Percentiles rank a stretch among this genome's conserved stretches.
phyloP scores from a whole-genome alignment of 2,888 invertebrate species.

The Acleris cristana region DNA sequence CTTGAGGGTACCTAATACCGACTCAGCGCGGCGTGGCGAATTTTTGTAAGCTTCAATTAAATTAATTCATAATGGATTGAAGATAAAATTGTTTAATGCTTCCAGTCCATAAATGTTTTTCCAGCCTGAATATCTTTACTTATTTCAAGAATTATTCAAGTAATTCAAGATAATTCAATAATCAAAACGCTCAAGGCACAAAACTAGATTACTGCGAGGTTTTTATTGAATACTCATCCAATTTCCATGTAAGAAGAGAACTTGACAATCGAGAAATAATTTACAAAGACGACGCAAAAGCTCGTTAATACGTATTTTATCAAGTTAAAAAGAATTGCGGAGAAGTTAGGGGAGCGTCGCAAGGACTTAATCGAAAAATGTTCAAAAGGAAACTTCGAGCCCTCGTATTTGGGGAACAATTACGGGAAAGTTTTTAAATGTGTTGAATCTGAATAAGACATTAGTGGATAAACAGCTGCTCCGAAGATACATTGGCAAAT shows the following conservation, averaged over 20 bases:
- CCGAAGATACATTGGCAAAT: background rate
- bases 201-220: background rate
- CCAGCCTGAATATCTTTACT: background rate
- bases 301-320: constrained; percentile 38
- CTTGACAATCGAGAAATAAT: constrained; percentile 33
- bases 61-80: constrained; percentile 24
- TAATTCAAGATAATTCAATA: background rate
- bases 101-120: background rate
- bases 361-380: constrained; percentile 57
- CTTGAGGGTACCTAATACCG: constrained; percentile 32
- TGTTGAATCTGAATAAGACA: constrained; percentile 34
- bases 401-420: constrained; percentile 51
- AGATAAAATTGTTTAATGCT: constrained; percentile 5
- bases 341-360: constrained; percentile 48
- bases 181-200: background rate
- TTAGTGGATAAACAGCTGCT: constrained; percentile 19
- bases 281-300: constrained; percentile 29
- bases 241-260: constrained; percentile 14
- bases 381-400: constrained; percentile 53
- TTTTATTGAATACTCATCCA: background rate
- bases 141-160: background rate
- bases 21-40: constrained; percentile 21
- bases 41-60: constrained; percentile 17
- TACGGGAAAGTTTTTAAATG: constrained; percentile 40
- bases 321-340: constrained; percentile 52